Conservation (phyloP, 2,797 vertebrate species). For the Amphiprion clarkii region DNA sequence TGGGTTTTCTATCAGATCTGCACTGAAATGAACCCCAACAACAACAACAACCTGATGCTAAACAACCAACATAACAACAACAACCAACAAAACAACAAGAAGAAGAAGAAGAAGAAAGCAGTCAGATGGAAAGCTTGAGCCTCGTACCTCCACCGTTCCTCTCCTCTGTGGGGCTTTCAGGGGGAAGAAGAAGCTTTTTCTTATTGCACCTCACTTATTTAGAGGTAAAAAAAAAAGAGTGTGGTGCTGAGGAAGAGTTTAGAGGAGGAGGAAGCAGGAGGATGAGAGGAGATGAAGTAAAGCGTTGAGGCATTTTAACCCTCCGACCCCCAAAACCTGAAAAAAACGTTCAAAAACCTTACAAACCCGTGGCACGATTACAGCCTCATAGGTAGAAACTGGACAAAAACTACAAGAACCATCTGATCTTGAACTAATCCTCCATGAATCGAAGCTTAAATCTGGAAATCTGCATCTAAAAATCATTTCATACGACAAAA, state of each 20-base stretch:
- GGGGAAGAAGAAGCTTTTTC: not conserved
- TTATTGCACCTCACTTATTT: conserved; percentile 58
- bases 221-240: conserved; percentile 48
- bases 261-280: conserved; percentile 72
- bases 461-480: too few species aligned
- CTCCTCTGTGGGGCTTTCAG: conserved; percentile 23
- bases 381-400: not conserved
- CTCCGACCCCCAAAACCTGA: too few species aligned
- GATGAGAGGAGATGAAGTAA: conserved; percentile 50
- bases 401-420: too few species aligned
- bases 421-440: too few species aligned
- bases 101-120: conserved; percentile 35
- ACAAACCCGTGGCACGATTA: not conserved
- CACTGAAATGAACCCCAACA: conserved; percentile 26
- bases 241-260: conserved; percentile 64
- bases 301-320: not conserved
- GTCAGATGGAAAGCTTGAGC: conserved; percentile 60
- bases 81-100: conserved; percentile 32
- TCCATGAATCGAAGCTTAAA: too few species aligned
- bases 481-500: too few species aligned
- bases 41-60: conserved; percentile 32
- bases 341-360: conserved; percentile 17
- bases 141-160: conserved; percentile 68
- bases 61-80: conserved; percentile 36
- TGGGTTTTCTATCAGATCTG: not conserved